Base-by-base conservation (phyloP, 1,140 invertebrate genomes). In the Zelostemma sp. region DNA sequence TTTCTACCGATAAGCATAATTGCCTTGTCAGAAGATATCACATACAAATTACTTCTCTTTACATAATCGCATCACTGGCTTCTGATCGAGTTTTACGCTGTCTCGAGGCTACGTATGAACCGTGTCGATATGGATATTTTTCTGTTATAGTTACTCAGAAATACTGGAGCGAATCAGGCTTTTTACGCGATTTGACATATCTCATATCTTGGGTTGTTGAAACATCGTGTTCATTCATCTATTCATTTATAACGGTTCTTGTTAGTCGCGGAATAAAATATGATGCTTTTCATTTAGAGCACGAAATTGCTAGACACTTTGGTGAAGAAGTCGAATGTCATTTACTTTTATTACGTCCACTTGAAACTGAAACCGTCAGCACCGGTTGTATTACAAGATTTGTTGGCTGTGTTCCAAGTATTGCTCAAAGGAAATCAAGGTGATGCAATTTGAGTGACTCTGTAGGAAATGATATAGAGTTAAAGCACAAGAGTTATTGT, bases 11-110 rank as follows among this genome's bases (percentile, higher is more conserved):
- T 8, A 8, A 28, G 45, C 56, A 58, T 62, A 68, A 68, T 62
- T 46, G 55, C 60, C 46, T 46, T 56, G 46, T 69, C 66, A 69
- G 50, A 56, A 60, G 56, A 56, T 69, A 69, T 69, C 66, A 63
- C 59, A 55, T 68, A 62, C 58, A 45, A 48, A 25, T 62, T 48
- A 55, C 51, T 62, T 68, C 25, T 28, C 25, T 28, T 28, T 35
- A 35, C 33, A 35, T 35, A 11, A 35, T 25, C 6, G 33, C 33
- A 35, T n/a, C n/a, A n/a, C 33, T 35, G 33, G n/a, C 6, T n/a
- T 35, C 25, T 25, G 21, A 25, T 25, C 21, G 8, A 25, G 21
- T 25, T 25, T 25, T 4, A 25, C 21, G 21, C 21, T 8, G 25
- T 53, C 25, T 14, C 28, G 21, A n/a, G 60, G 60, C 51, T 43